Evolutionary conservation across 2,797 vertebrate species (phyloP).

Genomic region (Pyrocephalus nanus): DNA sequence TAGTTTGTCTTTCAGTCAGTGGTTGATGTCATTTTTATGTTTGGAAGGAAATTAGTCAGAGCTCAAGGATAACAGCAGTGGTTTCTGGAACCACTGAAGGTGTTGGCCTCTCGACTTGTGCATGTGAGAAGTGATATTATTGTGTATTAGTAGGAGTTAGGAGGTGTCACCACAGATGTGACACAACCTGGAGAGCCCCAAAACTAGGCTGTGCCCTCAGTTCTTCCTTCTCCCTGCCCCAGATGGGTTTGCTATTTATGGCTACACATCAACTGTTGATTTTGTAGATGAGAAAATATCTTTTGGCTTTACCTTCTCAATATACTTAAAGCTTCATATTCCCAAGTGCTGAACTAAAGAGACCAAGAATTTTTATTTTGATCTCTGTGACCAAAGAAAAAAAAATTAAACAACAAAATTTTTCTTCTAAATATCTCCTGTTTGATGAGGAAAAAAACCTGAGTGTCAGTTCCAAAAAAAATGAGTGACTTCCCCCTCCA

Average conservation of each 20-base stretch:
- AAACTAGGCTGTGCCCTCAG: not conserved
- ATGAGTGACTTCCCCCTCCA: not conserved
- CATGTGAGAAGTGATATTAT: not conserved
- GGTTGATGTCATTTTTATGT: not conserved
- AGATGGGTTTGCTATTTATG: not conserved
- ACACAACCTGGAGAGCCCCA: not conserved
- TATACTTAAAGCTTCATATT: not conserved
- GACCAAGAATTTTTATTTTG: not conserved
- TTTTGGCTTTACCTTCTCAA: not conserved
- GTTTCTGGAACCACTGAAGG: not conserved
- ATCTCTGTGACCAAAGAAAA: not conserved
- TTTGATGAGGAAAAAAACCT: not conserved
- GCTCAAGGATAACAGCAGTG: not conserved
- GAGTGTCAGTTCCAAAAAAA: not conserved
- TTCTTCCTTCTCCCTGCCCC: not conserved
- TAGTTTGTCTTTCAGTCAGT: not conserved
- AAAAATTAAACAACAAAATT: not conserved
- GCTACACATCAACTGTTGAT: not conserved
- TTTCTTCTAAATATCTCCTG: not conserved
- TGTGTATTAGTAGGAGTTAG: not conserved
- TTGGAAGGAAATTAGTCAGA: slow-evolving; percentile 34
- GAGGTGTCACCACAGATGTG: not conserved
- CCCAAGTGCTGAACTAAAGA: not conserved
- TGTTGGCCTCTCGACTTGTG: not conserved
- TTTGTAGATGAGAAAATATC: not conserved